Percentiles rank a stretch among this genome's conserved stretches.
Conservation (phyloP, 2,888 invertebrate genomes). For the Lithophane semibrunnea region DNA sequence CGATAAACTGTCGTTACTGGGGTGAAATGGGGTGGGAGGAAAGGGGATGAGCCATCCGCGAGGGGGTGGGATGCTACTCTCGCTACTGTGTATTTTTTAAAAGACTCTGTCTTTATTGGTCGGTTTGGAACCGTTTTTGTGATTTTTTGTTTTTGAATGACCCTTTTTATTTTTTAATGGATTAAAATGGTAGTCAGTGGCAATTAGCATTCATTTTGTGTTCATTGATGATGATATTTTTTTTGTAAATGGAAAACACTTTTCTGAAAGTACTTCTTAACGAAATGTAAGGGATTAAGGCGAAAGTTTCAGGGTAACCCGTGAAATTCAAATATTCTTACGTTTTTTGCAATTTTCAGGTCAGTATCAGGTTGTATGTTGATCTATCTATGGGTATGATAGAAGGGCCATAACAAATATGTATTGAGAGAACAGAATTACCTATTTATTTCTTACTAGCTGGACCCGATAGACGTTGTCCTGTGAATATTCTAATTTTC, state of each 20-base stretch:
- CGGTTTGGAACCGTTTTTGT: constrained; percentile 29
- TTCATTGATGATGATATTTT: background rate
- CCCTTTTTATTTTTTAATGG: constrained; percentile 1
- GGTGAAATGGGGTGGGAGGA: constrained; percentile 67
- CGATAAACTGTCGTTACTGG: constrained; percentile 81
- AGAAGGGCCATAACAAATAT: too few relatives aligned
- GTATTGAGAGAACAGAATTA: too few relatives aligned
- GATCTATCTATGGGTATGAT: too few relatives aligned
- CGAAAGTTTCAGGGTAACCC: too few relatives aligned
- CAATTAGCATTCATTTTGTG: constrained; percentile 10
- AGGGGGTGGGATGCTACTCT: constrained; percentile 62
- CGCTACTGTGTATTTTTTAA: constrained; percentile 60
- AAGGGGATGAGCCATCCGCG: constrained; percentile 47
- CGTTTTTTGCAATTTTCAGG: too few relatives aligned
- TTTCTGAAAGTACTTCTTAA: background rate
- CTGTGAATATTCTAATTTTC: too few relatives aligned
- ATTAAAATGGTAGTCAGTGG: background rate
- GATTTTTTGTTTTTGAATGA: background rate
- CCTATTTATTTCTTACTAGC: too few relatives aligned
- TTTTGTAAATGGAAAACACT: too few relatives aligned
- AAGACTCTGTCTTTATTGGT: constrained; percentile 55
- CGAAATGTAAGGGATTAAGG: background rate
- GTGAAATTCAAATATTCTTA: too few relatives aligned
- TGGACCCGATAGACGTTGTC: too few relatives aligned
- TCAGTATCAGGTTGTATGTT: too few relatives aligned